Evolutionary conservation across 1,140 invertebrate species (phyloP).

Genomic region (Drosophila cardini): DNA sequence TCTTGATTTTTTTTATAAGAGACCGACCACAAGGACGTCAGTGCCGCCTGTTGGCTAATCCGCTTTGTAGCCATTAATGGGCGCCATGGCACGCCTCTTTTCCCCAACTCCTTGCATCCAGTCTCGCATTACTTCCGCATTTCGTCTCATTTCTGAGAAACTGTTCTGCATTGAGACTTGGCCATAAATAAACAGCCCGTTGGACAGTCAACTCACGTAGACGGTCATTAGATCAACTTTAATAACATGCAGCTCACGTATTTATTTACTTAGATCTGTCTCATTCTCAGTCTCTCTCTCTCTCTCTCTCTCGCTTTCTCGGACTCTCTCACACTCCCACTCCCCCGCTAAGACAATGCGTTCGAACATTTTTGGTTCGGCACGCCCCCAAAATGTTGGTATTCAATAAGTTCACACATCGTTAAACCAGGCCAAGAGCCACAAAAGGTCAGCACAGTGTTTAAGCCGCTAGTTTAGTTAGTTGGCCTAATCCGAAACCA

Average conservation of each 20-base stretch:
- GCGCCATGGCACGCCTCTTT: conserved; percentile 4
- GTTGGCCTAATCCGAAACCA: not conserved
- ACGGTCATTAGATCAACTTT: conserved; percentile 79
- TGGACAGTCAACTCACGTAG: conserved; percentile 66
- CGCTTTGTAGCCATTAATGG: conserved; percentile 64
- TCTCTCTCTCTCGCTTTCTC: not conserved
- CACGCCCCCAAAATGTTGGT: conserved; percentile 36
- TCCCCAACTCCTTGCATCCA: not conserved
- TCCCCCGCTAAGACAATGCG: conserved; percentile 9
- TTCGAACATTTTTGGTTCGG: not conserved
- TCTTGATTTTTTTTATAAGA: not conserved
- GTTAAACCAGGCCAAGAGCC: conserved; percentile 34
- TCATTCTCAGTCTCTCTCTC: not conserved
- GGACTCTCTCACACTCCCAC: not conserved
- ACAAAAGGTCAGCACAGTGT: conserved; percentile 15
- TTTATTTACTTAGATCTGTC: conserved; percentile 72
- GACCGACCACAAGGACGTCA: conserved; percentile 26
- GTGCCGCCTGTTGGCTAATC: conserved; percentile 52
- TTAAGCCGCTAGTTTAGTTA: conserved; percentile 18
- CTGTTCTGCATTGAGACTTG: not conserved
- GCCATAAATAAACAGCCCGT: conserved; percentile 47
- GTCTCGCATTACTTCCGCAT: not conserved
- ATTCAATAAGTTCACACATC: conserved; percentile 68
- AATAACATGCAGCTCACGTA: conserved; percentile 74
- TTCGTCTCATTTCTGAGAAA: not conserved